phyloP scores from a whole-genome alignment of 2,797 vertebrate genomes.

The Podarcis siculus region DNA sequence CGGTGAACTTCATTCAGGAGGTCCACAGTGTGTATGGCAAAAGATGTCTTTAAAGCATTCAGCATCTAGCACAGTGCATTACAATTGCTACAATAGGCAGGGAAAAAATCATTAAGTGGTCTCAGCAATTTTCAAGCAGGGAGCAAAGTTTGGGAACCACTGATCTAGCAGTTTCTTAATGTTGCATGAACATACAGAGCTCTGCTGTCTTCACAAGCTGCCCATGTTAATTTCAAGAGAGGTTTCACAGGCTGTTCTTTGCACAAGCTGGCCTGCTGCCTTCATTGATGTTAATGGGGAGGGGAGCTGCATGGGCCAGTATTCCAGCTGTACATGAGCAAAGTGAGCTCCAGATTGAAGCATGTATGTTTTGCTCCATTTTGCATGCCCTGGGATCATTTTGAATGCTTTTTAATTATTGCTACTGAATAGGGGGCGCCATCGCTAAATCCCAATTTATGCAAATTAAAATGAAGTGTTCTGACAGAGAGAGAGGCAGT shows the following conservation, averaged over 20 bases:
- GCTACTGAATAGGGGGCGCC: not conserved
- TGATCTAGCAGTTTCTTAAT: not conserved
- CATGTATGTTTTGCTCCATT: not conserved
- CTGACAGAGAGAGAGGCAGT: not conserved
- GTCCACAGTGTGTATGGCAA: too few relatives aligned
- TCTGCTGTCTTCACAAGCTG: not conserved
- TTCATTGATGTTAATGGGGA: not conserved
- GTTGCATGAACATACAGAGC: not conserved
- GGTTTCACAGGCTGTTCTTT: not conserved
- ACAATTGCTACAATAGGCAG: too few relatives aligned
- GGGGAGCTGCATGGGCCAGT: too few relatives aligned
- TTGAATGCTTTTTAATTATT: not conserved
- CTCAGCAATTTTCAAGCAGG: too few relatives aligned
- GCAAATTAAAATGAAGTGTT: not conserved
- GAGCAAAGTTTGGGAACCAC: too few relatives aligned
- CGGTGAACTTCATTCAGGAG: too few relatives aligned
- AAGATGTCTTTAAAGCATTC: too few relatives aligned
- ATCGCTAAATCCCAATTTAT: not conserved
- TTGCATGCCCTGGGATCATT: not conserved
- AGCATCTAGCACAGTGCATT: too few relatives aligned
- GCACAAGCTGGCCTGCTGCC: not conserved
- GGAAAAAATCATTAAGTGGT: too few relatives aligned
- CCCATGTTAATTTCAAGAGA: not conserved
- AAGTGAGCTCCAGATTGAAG: not conserved
- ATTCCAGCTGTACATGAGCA: not conserved